Evolutionary conservation across 2,797 vertebrate species (phyloP).

Genomic region (Taeniopygia guttata): DNA sequence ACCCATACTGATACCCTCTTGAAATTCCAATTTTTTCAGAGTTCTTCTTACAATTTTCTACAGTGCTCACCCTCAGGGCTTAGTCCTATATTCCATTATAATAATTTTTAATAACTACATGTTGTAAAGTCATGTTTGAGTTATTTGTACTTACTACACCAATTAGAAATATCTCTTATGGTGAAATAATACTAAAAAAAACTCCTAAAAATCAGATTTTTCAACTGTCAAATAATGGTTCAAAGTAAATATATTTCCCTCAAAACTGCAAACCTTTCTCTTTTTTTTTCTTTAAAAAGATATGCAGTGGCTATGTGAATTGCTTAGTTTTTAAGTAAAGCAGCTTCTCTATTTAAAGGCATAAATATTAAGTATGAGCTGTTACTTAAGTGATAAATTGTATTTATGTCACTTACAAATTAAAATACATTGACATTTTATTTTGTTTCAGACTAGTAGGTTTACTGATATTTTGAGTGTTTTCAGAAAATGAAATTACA

Average conservation of each 20-base stretch:
- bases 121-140: background rate
- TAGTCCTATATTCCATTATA: background rate
- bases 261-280: background rate
- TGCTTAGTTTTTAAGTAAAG: background rate
- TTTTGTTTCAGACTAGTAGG: background rate
- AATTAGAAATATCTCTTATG: background rate
- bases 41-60: background rate
- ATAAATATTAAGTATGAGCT: background rate
- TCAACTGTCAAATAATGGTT: background rate
- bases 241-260: background rate
- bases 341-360: background rate
- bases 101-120: background rate
- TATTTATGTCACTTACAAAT: background rate
- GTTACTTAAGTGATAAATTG: background rate
- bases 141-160: background rate
- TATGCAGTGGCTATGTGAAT: background rate
- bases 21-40: background rate
- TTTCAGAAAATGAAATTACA: background rate
- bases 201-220: background rate
- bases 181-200: background rate
- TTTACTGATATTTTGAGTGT: background rate
- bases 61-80: background rate
- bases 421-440: background rate
- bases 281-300: background rate
- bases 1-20: background rate